Evolutionary conservation across 2,888 invertebrate species (phyloP).

Genomic region (Lissonota sp.): DNA sequence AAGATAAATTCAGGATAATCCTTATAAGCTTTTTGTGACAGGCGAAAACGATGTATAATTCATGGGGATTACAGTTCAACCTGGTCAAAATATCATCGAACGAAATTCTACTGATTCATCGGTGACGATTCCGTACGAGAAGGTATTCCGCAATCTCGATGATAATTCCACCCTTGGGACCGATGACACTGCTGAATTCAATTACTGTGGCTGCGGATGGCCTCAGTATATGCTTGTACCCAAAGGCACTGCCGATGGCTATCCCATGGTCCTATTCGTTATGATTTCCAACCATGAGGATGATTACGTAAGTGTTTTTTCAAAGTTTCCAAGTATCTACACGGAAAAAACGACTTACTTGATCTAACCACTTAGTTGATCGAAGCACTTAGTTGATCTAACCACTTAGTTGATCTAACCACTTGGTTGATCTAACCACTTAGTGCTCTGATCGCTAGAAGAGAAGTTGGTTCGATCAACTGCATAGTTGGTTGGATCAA

Average conservation of each 20-base stretch:
- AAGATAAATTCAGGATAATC: conserved; percentile 79
- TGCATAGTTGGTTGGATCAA: too few species aligned
- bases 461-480: too few species aligned
- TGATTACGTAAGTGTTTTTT: conserved; percentile 85
- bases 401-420: too few species aligned
- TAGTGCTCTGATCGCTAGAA: too few species aligned
- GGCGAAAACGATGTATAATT: neutral
- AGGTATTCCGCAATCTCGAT: conserved; percentile 91
- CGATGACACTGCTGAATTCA: conserved; percentile 85
- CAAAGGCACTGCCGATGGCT: conserved; percentile 88
- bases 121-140: conserved; percentile 92
- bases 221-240: conserved; percentile 92
- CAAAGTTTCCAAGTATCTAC: too few species aligned
- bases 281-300: conserved; percentile 91
- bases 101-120: conserved; percentile 90
- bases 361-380: too few species aligned
- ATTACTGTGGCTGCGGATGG: conserved; percentile 96
- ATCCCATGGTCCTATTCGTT: conserved; percentile 88
- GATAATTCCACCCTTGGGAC: conserved; percentile 86
- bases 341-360: too few species aligned
- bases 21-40: too few species aligned
- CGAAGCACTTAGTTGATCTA: too few species aligned
- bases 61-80: conserved; percentile 85
- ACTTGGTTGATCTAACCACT: too few species aligned
- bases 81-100: conserved; percentile 88